Percentiles rank a stretch among this genome's conserved stretches.
phyloP scores from a whole-genome alignment of 2,113 vertebrate genomes.

The Dromaius novaehollandiae region DNA sequence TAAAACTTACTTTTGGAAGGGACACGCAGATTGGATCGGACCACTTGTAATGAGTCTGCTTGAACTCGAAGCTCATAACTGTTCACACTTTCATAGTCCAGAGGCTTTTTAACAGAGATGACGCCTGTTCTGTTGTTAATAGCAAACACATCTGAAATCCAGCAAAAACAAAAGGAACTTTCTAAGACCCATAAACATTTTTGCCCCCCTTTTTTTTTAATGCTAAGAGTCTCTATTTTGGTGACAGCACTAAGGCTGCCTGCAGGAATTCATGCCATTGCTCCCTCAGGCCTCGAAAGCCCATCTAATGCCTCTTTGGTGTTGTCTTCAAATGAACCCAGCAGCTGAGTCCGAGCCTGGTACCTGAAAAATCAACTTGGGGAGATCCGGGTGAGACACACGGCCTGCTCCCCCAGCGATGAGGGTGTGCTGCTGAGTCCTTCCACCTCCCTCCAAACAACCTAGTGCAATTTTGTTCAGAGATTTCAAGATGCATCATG shows the following conservation, averaged over 20 bases:
- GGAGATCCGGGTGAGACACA: not conserved
- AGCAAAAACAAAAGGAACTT: not conserved
- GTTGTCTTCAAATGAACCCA: not conserved
- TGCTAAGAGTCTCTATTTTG: not conserved
- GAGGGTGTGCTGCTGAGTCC: not conserved
- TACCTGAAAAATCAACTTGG: not conserved
- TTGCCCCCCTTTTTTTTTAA: not conserved
- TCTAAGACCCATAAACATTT: not conserved
- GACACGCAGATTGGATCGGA: slow-evolving; percentile 84
- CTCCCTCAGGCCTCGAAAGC: not conserved
- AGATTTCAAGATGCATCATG: not conserved
- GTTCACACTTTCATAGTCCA: slow-evolving; percentile 86
- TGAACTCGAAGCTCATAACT: slow-evolving; percentile 87
- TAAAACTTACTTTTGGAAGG: slow-evolving; percentile 89
- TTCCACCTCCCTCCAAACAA: not conserved
- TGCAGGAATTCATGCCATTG: not conserved
- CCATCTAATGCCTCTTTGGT: fast-evolving
- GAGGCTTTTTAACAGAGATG: slow-evolving; percentile 80
- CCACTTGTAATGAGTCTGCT: slow-evolving; percentile 86
- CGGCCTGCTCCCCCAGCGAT: not conserved
- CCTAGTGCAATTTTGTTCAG: not conserved
- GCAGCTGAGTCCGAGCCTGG: not conserved
- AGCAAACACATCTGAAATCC: slow-evolving; percentile 81
- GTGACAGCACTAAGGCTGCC: no score
- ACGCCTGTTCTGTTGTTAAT: slow-evolving; percentile 87